Percentiles rank a stretch among this genome's conserved stretches.
Conservation (phyloP, 2,113 vertebrate genomes). For the Dicerorhinus sumatrensis region DNA sequence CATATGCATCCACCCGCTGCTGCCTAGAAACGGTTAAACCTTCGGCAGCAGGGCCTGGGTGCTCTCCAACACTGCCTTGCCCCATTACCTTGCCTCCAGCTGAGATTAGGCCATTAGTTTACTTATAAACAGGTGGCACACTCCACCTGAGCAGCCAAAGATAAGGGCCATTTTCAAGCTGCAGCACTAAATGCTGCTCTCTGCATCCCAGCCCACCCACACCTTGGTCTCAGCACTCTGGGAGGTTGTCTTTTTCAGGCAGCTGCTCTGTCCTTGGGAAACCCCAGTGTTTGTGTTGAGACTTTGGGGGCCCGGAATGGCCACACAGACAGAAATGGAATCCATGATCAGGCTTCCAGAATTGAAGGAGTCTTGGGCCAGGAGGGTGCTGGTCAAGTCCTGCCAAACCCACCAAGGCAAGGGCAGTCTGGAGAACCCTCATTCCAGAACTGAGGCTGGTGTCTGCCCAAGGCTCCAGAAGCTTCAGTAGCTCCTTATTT, state of each 20-base stretch:
- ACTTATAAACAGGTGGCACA: constrained; percentile 88
- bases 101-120: constrained; percentile 85
- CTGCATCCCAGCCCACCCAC: fast-evolving
- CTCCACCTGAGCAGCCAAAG: constrained; percentile 85
- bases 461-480: background rate
- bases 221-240: background rate
- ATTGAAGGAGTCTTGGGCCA: background rate
- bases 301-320: background rate
- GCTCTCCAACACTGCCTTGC: constrained; percentile 57
- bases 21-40: constrained; percentile 45
- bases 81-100: constrained; percentile 80
- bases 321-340: background rate
- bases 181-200: background rate
- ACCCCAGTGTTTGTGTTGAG: background rate
- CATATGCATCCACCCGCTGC: background rate
- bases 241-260: background rate
- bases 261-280: background rate
- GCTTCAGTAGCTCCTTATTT: background rate
- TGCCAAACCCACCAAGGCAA: background rate
- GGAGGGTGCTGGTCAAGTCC: too few species aligned
- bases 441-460: background rate
- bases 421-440: background rate
- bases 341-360: background rate
- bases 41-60: background rate
- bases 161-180: constrained; percentile 73